These are phyloP conservation scores for Grus americana DNA, from an alignment of 2,113 vertebrate species.

Conservation along the genomic window DNA sequence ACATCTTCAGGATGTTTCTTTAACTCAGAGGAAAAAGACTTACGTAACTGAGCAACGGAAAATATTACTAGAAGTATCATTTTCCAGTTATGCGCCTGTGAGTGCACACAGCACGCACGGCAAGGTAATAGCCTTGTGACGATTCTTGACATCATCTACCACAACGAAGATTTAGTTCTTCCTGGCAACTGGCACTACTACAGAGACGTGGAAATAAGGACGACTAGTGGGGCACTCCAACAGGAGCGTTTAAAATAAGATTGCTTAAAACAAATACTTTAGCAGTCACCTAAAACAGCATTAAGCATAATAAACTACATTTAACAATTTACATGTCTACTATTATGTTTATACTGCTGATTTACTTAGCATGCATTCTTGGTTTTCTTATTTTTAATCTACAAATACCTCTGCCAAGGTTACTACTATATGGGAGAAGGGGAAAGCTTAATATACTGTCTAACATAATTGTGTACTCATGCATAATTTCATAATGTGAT, in stretches of 20 bases:
- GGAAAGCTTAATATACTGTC: not conserved
- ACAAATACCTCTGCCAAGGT: not conserved
- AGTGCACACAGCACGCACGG: not conserved
- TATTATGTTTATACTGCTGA: not conserved
- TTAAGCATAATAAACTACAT: not conserved
- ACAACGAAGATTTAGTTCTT: not conserved
- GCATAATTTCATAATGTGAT: not conserved
- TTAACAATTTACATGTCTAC: not conserved
- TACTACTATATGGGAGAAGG: not conserved
- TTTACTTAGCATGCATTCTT: not conserved
- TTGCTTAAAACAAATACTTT: not conserved
- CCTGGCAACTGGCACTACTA: not conserved
- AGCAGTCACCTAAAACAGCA: not conserved
- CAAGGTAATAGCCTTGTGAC: not conserved
- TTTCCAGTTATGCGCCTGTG: not conserved
- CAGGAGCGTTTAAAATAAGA: not conserved
- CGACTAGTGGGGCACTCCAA: not conserved
- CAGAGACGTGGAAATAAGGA: not conserved
- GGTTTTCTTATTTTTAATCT: not conserved
- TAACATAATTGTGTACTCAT: not conserved
- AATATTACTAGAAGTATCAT: not conserved
- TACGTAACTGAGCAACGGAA: not conserved
- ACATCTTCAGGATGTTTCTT: not conserved
- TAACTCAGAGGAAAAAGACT: not conserved
- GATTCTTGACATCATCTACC: not conserved